Conservation (phyloP, 2,888 invertebrate genomes). For the Junonia oenone region DNA sequence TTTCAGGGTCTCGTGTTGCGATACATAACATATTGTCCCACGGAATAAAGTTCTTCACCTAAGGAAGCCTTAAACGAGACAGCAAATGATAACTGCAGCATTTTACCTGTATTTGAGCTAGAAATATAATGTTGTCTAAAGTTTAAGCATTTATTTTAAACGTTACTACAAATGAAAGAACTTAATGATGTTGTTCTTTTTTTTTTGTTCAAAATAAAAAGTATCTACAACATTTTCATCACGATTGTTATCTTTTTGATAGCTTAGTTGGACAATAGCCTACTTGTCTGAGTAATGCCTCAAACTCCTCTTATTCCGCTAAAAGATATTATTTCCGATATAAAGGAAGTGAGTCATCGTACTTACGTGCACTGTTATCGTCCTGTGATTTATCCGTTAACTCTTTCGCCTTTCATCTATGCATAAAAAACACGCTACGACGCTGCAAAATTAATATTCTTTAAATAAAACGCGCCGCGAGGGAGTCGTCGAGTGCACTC, state of each 20-base stretch:
- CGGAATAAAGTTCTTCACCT: too few relatives aligned
- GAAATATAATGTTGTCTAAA: too few relatives aligned
- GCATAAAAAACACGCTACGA: neutral
- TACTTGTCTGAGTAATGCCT: neutral
- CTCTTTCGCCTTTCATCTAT: neutral
- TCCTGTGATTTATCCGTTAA: neutral
- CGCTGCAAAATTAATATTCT: conserved; percentile 1
- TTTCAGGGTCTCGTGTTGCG: too few relatives aligned
- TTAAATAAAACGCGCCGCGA: conserved; percentile 3
- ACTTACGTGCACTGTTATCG: neutral
- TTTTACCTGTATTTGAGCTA: too few relatives aligned
- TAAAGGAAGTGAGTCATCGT: neutral
- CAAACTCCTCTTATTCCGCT: neutral
- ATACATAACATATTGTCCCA: too few relatives aligned
- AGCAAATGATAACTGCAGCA: too few relatives aligned
- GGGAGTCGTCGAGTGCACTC: neutral
- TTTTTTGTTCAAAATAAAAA: too few relatives aligned
- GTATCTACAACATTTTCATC: too few relatives aligned
- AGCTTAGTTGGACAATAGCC: neutral
- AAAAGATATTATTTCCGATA: neutral
- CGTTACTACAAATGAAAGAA: too few relatives aligned
- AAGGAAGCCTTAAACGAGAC: too few relatives aligned
- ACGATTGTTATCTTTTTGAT: neutral
- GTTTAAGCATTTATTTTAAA: too few relatives aligned
- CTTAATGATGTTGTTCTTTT: too few relatives aligned